A percentile compares a stretch with the other conserved stretches of the same genome.
These are phyloP conservation scores for Deroplatys truncata DNA, from an alignment of 2,888 invertebrate species.

Conservation along the genomic window DNA sequence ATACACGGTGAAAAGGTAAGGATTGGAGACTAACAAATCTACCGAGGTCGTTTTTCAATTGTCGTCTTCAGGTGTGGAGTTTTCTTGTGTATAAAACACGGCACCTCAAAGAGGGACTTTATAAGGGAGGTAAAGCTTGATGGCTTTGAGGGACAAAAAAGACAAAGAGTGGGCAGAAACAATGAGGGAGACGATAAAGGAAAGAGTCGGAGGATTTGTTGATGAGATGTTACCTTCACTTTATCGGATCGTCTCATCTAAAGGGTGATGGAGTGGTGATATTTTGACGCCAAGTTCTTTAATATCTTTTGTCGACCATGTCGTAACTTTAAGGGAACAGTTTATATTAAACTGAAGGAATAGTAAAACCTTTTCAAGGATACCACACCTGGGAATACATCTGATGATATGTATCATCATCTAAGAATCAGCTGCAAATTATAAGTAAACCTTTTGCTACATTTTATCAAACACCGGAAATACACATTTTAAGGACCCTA, in stretches of 20 bases:
- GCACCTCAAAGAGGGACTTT: neutral
- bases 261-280: slow-evolving; percentile 11
- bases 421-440: too few relatives aligned
- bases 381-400: too few relatives aligned
- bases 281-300: slow-evolving; percentile 9
- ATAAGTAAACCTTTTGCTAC: too few relatives aligned
- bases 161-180: neutral
- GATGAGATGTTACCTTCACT: slow-evolving; percentile 17
- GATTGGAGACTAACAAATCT: neutral
- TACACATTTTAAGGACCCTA: too few relatives aligned
- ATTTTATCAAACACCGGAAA: too few relatives aligned
- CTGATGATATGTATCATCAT: too few relatives aligned
- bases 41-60: slow-evolving; percentile 18
- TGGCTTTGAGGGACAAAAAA: neutral
- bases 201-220: slow-evolving; percentile 16
- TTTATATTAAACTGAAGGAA: neutral
- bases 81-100: neutral
- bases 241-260: slow-evolving; percentile 1
- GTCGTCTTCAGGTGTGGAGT: slow-evolving; percentile 15
- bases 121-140: slow-evolving; percentile 10
- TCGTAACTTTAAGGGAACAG: neutral
- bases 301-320: neutral
- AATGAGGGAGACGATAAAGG: neutral
- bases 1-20: neutral
- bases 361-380: neutral